Base-by-base conservation (phyloP, 1,140 invertebrate genomes). In the Doryteuthis pealeii region DNA sequence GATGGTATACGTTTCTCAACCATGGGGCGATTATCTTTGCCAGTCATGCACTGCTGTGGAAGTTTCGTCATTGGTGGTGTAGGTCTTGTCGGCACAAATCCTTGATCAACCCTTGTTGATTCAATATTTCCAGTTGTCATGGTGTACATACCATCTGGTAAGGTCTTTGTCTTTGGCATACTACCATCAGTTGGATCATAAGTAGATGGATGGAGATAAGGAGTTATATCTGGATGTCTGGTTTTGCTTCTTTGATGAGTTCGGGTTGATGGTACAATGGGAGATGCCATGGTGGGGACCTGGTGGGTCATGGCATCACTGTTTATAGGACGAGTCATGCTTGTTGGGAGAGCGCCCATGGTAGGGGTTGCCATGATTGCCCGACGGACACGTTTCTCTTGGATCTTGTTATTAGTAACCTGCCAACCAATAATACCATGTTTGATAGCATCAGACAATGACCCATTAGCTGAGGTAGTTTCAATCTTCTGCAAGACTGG, bases 371-470 rank as follows among this genome's bases (percentile, higher is more conserved):
- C 79, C 33, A 78, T 81, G 30, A 77, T 74, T 14, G 76, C 73
- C 65, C 79, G 73, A 28, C 80, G 73, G 18, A 81, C 72, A 31
- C 76, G 75, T 45, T 75, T 77, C 31, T 74, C 80, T 15, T 70
- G 76, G 88, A 88, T 73, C 82, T 88, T 71, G 87, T 85, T 79
- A 88, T 86, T 70, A 86, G 87, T 69, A 12, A 93, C 89, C 73
- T 91, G 89, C 92, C 92, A 93, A 1, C 91, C 90, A 40, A 92
- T 84, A 0, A 93, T 90, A 5, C 92, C 91, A 74, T 91, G 86
- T 40, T 90, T 89, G 58, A 93, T 79, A 18, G 91, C 86, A 78
- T 91, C 89, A 15, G 90, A 88, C 32, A 94, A 84, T 1, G 90
- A 91, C 0, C 92, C 92, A 80, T 92, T 91, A 22, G 88, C 88